Percentiles rank a stretch among this genome's conserved stretches.
phyloP scores from a whole-genome alignment of 2,797 vertebrate species.

The Odontamblyopus rebecca region DNA sequence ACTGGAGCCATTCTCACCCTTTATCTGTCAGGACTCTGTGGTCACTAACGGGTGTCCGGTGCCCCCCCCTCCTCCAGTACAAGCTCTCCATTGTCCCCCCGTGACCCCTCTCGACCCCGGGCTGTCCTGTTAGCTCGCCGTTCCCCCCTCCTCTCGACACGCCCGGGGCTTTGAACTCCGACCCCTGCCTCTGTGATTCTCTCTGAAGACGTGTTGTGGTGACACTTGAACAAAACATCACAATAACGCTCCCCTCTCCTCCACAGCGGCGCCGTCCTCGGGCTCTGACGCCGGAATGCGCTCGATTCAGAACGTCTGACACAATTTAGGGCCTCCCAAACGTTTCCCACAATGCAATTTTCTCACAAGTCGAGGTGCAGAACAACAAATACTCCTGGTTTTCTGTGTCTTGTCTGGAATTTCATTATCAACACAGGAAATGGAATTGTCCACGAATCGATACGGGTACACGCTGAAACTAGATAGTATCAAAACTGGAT shows the following conservation, averaged over 20 bases:
- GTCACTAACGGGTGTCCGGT: neutral
- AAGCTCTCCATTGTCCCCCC: constrained; percentile 13
- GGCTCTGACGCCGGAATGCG: constrained; percentile 18
- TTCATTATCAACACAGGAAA: neutral
- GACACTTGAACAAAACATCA: constrained; percentile 51
- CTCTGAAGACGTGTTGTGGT: constrained; percentile 54
- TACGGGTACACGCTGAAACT: no score
- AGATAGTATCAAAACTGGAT: no score
- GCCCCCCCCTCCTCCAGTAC: constrained; percentile 5
- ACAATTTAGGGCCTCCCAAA: constrained; percentile 7
- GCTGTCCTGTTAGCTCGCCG: constrained; percentile 48
- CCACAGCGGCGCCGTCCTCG: constrained; percentile 12
- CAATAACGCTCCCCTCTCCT: constrained; percentile 46
- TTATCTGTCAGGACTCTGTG: neutral
- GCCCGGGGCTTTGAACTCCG: constrained; percentile 63
- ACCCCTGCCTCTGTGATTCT: constrained; percentile 47
- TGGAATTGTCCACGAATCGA: no score
- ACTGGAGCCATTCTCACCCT: neutral
- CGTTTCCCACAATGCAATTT: constrained; percentile 15
- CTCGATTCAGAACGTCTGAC: constrained; percentile 15
- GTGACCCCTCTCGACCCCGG: constrained; percentile 16
- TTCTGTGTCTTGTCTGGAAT: neutral
- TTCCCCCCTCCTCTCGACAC: constrained; percentile 52
- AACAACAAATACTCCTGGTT: neutral
- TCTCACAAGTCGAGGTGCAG: neutral